Evolutionary conservation across 2,888 invertebrate genomes (phyloP).

Genomic region (Eudemis profundana): DNA sequence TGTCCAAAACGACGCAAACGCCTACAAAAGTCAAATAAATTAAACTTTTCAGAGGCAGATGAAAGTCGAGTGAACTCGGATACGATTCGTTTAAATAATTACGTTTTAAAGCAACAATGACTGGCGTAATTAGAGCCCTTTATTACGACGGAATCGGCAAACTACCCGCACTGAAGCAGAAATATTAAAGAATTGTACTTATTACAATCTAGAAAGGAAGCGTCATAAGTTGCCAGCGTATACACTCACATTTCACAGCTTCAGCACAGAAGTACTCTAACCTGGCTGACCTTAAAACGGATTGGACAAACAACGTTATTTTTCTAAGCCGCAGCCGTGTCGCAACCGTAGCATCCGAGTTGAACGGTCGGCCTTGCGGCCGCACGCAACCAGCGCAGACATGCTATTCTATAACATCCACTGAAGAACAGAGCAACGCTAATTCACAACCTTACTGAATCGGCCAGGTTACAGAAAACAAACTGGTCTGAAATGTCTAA

Average conservation of each 20-base stretch:
- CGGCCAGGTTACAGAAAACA: not conserved
- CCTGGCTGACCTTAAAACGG: conserved; percentile 28
- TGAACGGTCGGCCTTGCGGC: conserved; percentile 84
- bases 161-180: too few species aligned
- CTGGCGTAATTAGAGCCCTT: too few species aligned
- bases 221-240: too few species aligned
- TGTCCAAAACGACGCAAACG: conserved; percentile 9
- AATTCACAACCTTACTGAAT: not conserved
- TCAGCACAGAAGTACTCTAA: conserved; percentile 4
- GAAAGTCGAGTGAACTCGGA: conserved; percentile 3
- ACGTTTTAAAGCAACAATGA: not conserved
- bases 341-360: conserved; percentile 85
- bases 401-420: conserved; percentile 25
- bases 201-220: too few species aligned
- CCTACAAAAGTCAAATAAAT: not conserved
- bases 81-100: conserved; percentile 23
- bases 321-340: conserved; percentile 59
- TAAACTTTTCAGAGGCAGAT: not conserved
- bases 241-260: not conserved
- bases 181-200: not conserved
- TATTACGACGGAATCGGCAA: too few species aligned
- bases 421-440: too few species aligned
- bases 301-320: conserved; percentile 29
- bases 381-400: conserved; percentile 62
- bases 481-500: too few species aligned